phyloP scores from a whole-genome alignment of 2,888 invertebrate species.

The Crocallis elinguaria region DNA sequence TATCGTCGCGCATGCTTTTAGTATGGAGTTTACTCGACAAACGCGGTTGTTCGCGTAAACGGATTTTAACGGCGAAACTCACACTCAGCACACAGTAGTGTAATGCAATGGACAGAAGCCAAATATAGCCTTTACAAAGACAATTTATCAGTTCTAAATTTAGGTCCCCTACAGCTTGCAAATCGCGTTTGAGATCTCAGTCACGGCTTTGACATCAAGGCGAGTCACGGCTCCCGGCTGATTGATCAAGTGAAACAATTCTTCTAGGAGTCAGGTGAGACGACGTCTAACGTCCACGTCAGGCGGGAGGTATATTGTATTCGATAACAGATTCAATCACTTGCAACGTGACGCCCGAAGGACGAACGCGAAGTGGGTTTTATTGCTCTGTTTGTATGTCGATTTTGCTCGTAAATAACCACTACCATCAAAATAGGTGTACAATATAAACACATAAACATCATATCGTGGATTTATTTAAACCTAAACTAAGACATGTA shows the following conservation, averaged over 20 bases:
- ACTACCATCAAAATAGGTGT: neutral
- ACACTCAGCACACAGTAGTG: too few relatives aligned
- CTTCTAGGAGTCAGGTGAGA: slow-evolving; percentile 11
- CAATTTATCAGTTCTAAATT: slow-evolving; percentile 19
- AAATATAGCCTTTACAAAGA: neutral
- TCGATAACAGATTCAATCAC: slow-evolving; percentile 13
- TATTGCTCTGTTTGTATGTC: slow-evolving; percentile 1
- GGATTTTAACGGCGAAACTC: too few relatives aligned
- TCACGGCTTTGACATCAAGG: slow-evolving; percentile 22
- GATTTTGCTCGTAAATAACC: neutral
- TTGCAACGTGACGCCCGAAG: slow-evolving; percentile 9
- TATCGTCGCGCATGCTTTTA: too few relatives aligned
- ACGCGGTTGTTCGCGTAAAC: too few relatives aligned
- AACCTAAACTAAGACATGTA: too few relatives aligned
- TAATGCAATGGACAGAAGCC: too few relatives aligned
- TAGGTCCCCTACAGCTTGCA: slow-evolving; percentile 22
- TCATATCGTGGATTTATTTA: too few relatives aligned
- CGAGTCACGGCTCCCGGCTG: neutral
- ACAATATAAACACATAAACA: too few relatives aligned
- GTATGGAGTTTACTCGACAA: too few relatives aligned
- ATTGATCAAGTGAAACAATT: slow-evolving; percentile 20
- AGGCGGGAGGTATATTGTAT: slow-evolving; percentile 14
- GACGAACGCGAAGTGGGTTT: slow-evolving; percentile 12
- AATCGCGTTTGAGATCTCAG: slow-evolving; percentile 24
- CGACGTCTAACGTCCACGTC: slow-evolving; percentile 13